Percentiles rank a stretch among this genome's conserved stretches.
Conservation (phyloP, 2,888 invertebrate genomes). For the Abscondita cerata region DNA sequence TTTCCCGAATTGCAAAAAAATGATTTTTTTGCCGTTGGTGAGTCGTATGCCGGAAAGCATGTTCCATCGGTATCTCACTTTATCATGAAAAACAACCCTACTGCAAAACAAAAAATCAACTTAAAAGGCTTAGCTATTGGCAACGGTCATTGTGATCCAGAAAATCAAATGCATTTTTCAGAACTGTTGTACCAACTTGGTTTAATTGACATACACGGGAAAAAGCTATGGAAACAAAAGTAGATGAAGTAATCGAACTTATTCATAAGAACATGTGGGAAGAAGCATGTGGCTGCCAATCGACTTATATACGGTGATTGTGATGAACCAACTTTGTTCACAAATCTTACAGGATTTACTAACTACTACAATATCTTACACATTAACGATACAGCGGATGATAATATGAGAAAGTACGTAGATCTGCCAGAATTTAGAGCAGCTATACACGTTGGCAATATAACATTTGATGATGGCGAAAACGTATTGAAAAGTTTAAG, state of each 20-base stretch:
- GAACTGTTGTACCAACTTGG: slow-evolving; percentile 83
- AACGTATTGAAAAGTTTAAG: slow-evolving; percentile 75
- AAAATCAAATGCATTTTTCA: slow-evolving; percentile 77
- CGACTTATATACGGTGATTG: slow-evolving; percentile 69
- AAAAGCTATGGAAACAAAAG: slow-evolving; percentile 66
- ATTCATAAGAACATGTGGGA: slow-evolving; percentile 71
- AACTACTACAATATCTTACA: slow-evolving; percentile 77
- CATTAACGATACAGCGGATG: slow-evolving; percentile 63
- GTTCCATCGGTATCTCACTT: slow-evolving; percentile 79
- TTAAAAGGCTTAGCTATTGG: slow-evolving; percentile 77
- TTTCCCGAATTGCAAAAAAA: slow-evolving; percentile 77
- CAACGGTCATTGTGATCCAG: slow-evolving; percentile 81
- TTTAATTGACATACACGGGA: slow-evolving; percentile 70
- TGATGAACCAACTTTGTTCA: slow-evolving; percentile 66
- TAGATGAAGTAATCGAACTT: slow-evolving; percentile 64
- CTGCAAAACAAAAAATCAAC: slow-evolving; percentile 71
- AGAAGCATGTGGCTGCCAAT: slow-evolving; percentile 76
- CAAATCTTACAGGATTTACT: slow-evolving; percentile 77
- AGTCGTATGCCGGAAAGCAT: slow-evolving; percentile 87
- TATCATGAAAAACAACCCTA: slow-evolving; percentile 70
- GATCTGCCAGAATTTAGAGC: slow-evolving; percentile 69
- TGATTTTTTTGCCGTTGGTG: slow-evolving; percentile 89
- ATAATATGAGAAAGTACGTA: slow-evolving; percentile 65
- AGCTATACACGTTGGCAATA: slow-evolving; percentile 83
- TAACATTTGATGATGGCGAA: slow-evolving; percentile 72